A percentile compares a stretch with the other conserved stretches of the same genome.
These are phyloP conservation scores for Paramacrobiotus metropolitanus DNA, from an alignment of 1,140 invertebrate genomes.

Conservation along the genomic window DNA sequence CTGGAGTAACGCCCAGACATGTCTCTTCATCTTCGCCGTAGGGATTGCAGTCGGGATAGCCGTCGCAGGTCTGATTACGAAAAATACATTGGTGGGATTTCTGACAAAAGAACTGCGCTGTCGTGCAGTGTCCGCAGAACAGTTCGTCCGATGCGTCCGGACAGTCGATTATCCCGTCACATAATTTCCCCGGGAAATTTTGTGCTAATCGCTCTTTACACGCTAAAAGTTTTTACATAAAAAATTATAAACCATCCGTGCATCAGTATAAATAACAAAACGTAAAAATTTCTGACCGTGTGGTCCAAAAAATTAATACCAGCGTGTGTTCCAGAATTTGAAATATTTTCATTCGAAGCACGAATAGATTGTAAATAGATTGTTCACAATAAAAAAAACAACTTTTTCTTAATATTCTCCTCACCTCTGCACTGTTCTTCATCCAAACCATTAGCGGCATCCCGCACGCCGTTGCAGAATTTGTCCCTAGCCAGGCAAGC, in stretches of 20 bases:
- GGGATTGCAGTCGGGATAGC: neutral
- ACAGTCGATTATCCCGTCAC: neutral
- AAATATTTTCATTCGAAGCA: too few species aligned
- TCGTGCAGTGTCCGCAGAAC: neutral
- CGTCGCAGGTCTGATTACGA: slow-evolving; percentile 1
- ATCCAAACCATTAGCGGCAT: neutral
- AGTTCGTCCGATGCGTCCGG: neutral
- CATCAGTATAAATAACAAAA: too few species aligned
- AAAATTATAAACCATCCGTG: too few species aligned
- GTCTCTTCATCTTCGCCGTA: neutral
- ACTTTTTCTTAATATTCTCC: too few species aligned
- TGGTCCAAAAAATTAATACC: too few species aligned
- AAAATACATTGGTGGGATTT: neutral
- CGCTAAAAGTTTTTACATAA: neutral
- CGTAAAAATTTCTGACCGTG: too few species aligned
- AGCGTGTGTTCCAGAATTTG: too few species aligned
- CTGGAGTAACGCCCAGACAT: neutral
- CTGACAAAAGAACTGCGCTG: neutral
- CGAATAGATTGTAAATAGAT: too few species aligned
- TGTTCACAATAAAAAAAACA: too few species aligned
- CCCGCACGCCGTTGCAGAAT: neutral
- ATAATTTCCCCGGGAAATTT: neutral
- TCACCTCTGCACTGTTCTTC: neutral
- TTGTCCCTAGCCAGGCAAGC: neutral
- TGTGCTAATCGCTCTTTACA: neutral